A percentile compares a stretch with the other conserved stretches of the same genome.
Conservation (phyloP, 2,113 vertebrate genomes). For the Hylia prasina region DNA sequence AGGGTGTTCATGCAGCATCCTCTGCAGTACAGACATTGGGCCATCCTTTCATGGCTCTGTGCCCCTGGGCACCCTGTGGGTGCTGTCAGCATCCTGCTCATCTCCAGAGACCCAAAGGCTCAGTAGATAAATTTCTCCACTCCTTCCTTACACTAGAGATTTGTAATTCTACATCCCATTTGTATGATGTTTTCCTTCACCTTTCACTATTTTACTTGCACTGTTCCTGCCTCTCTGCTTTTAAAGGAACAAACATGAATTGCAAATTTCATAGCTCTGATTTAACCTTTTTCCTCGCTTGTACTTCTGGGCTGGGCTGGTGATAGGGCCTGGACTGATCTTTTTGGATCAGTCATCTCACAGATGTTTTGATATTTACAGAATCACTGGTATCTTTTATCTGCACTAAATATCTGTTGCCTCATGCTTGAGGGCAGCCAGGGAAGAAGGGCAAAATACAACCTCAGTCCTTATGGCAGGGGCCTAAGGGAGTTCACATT, state of each 20-base stretch:
- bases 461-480: neutral
- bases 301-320: neutral
- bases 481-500: neutral
- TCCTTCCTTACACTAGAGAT: neutral
- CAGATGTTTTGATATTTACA: neutral
- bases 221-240: neutral
- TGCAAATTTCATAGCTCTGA: neutral
- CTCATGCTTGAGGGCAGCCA: neutral
- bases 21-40: neutral
- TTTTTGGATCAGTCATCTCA: neutral
- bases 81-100: neutral
- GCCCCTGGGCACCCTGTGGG: neutral
- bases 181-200: neutral
- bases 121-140: neutral
- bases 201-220: neutral
- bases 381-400: neutral
- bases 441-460: neutral
- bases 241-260: neutral
- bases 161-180: neutral
- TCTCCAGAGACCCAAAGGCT: neutral
- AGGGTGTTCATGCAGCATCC: neutral
- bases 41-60: neutral
- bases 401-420: neutral
- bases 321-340: neutral
- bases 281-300: neutral